These are phyloP conservation scores for Chrysolina haemoptera DNA, from an alignment of 2,888 invertebrate species.

Conservation along the genomic window DNA sequence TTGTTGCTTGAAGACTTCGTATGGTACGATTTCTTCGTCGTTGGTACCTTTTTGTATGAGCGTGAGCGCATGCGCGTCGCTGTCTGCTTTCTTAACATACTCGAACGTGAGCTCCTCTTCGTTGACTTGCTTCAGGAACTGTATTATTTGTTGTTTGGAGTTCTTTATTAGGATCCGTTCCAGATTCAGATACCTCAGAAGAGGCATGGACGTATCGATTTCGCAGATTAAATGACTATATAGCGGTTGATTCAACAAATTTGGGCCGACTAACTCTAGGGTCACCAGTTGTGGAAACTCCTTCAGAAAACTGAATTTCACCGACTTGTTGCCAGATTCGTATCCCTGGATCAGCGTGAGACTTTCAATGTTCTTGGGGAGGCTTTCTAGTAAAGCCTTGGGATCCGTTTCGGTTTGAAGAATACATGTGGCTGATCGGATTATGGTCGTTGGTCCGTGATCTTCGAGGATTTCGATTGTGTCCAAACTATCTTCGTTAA, in stretches of 20 bases:
- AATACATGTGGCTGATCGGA: conserved; percentile 73
- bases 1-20: conserved; percentile 75
- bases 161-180: conserved; percentile 68
- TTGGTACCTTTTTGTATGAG: conserved; percentile 63
- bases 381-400: conserved; percentile 65
- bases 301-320: conserved; percentile 69
- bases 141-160: conserved; percentile 65
- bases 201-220: conserved; percentile 70
- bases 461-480: conserved; percentile 63
- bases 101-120: conserved; percentile 66
- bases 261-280: conserved; percentile 75
- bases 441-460: conserved; percentile 63
- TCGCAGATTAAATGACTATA: conserved; percentile 68
- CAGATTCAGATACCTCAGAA: conserved; percentile 72
- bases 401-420: conserved; percentile 70
- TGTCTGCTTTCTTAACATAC: conserved; percentile 63
- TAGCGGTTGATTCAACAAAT: conserved; percentile 59
- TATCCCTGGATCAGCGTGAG: conserved; percentile 74
- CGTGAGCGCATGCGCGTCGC: conserved; percentile 61
- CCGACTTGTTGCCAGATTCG: conserved; percentile 69
- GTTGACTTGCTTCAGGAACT: conserved; percentile 67
- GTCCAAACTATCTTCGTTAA: conserved; percentile 67
- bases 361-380: conserved; percentile 72
- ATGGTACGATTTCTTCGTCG: conserved; percentile 75
- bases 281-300: conserved; percentile 72